A percentile compares a stretch with the other conserved stretches of the same genome.
Evolutionary conservation across 2,888 invertebrate species (phyloP).

Genomic region (Polydrusus pterygomalis): DNA sequence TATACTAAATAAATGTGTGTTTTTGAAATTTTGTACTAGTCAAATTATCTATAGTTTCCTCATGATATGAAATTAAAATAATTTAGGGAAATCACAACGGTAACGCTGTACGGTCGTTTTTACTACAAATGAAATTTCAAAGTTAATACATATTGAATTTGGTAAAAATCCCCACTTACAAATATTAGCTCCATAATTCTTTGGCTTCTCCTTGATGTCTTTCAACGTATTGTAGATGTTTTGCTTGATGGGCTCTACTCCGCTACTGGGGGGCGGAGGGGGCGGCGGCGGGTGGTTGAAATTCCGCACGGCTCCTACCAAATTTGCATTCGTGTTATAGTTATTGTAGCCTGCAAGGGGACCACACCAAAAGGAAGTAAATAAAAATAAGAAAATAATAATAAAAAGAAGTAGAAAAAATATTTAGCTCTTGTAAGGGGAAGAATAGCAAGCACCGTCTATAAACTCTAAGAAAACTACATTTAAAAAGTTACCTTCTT

Average conservation of each 20-base stretch:
- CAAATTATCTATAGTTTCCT: too few species aligned
- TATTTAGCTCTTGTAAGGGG: too few species aligned
- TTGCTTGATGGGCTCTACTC: constrained; percentile 57
- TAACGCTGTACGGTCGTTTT: too few species aligned
- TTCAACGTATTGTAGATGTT: constrained; percentile 60
- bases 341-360: constrained; percentile 1
- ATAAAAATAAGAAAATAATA: not conserved
- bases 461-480: too few species aligned
- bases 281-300: constrained; percentile 19
- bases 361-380: not conserved
- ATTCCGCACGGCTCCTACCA: not conserved
- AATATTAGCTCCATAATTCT: constrained; percentile 60
- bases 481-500: too few species aligned
- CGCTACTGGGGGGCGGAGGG: constrained; percentile 27
- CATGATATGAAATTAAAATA: too few species aligned
- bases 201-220: constrained; percentile 61
- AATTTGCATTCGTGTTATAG: not conserved
- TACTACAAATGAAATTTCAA: too few species aligned
- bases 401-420: not conserved
- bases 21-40: too few species aligned
- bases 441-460: too few species aligned
- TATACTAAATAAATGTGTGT: too few species aligned
- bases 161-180: constrained; percentile 58
- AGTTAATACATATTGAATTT: too few species aligned
- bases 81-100: too few species aligned